These are phyloP conservation scores for Neodiprion pinetum DNA, from an alignment of 1,140 invertebrate genomes.

Conservation along the genomic window DNA sequence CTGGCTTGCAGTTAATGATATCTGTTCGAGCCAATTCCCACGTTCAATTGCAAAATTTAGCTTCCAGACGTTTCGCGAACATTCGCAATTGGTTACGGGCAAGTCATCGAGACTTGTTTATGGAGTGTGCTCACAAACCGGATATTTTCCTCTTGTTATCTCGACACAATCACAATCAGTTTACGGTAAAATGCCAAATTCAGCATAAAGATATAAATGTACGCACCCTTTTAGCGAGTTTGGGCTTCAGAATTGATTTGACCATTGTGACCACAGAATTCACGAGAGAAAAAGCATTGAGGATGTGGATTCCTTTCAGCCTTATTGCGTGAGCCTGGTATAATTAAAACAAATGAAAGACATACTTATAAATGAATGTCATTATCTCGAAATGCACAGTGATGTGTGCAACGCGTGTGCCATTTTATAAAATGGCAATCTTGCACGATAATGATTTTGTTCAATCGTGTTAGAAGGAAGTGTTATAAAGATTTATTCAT, in stretches of 20 bases:
- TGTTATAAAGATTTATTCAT: too few relatives aligned
- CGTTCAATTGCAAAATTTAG: background rate
- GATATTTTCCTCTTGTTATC: too few relatives aligned
- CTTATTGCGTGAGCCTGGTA: slow-evolving; percentile 79
- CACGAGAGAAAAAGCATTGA: slow-evolving; percentile 70
- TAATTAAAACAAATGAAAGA: background rate
- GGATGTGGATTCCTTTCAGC: slow-evolving; percentile 77
- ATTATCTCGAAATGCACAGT: too few relatives aligned
- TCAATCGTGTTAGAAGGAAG: too few relatives aligned
- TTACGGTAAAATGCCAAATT: background rate
- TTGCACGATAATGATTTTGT: too few relatives aligned
- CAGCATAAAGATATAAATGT: background rate
- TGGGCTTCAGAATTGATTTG: slow-evolving; percentile 71
- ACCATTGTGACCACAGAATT: slow-evolving; percentile 68
- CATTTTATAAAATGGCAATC: too few relatives aligned
- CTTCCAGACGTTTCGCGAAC: background rate
- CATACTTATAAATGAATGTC: background rate
- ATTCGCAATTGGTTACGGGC: background rate
- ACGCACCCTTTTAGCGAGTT: slow-evolving; percentile 66
- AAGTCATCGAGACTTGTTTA: background rate
- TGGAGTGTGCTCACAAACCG: background rate
- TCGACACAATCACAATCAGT: background rate
- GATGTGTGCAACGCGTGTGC: too few relatives aligned
- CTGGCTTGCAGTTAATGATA: too few relatives aligned
- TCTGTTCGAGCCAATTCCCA: too few relatives aligned